Evolutionary conservation across 2,888 invertebrate species (phyloP).

Genomic region (Stratiomys singularior): DNA sequence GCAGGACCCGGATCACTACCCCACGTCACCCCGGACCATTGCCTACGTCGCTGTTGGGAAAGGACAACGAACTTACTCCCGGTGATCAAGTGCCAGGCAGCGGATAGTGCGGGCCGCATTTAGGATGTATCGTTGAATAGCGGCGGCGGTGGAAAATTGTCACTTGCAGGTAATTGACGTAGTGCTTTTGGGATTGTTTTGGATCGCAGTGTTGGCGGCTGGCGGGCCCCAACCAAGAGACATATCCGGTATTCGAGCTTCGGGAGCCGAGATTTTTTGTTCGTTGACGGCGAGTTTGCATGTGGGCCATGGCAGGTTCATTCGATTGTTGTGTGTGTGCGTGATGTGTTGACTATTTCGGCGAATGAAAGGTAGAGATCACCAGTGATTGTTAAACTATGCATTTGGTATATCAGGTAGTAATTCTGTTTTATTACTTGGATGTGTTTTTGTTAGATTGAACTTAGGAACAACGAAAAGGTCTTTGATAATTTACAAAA

Average conservation of each 20-base stretch:
- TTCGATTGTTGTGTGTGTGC: slow-evolving; percentile 22
- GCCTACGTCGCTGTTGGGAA: not conserved
- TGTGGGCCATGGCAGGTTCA: slow-evolving; percentile 49
- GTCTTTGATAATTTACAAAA: too few relatives aligned
- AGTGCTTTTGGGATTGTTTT: slow-evolving; percentile 1
- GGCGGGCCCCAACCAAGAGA: not conserved
- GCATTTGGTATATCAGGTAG: not conserved
- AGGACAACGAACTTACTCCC: slow-evolving; percentile 42
- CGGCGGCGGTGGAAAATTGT: slow-evolving; percentile 3
- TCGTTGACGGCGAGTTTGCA: slow-evolving; percentile 45
- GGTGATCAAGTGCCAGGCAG: slow-evolving; percentile 34
- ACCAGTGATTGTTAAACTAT: slow-evolving; percentile 23
- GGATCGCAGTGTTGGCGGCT: slow-evolving; percentile 7
- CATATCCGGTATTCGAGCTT: slow-evolving; percentile 25
- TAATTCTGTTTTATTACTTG: too few relatives aligned
- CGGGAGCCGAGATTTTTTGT: slow-evolving; percentile 39
- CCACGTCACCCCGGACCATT: slow-evolving; percentile 34
- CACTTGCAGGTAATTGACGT: slow-evolving; percentile 33
- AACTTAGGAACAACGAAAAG: too few relatives aligned
- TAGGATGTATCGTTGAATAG: slow-evolving; percentile 36
- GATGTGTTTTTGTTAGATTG: not conserved
- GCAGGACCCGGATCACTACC: not conserved
- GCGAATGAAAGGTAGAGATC: slow-evolving; percentile 10
- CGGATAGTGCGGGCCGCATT: not conserved
- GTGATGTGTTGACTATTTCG: slow-evolving; percentile 26